Base-by-base conservation (phyloP, 1,140 invertebrate species). In the Rhynchophorus ferrugineus region DNA sequence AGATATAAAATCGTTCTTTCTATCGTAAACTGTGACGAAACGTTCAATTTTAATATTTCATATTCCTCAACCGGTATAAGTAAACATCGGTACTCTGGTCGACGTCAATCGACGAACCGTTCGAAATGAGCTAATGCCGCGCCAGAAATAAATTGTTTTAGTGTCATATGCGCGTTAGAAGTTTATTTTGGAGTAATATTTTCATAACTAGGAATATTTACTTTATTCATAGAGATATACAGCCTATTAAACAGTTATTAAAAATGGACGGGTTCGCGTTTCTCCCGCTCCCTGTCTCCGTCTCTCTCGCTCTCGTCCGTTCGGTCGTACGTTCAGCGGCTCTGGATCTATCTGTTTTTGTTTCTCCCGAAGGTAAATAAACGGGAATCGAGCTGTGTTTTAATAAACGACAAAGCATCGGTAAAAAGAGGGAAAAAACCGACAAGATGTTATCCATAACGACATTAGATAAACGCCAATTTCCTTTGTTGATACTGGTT, bases 141-240 rank as follows among this genome's bases (percentile, higher is more conserved):
- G 49, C 45, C 55, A 37, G 46, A 56, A 59, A 59, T 55, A 55
- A 52, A 56, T 59, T 11, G 57, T 59, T 59, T 59, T 56, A 52
- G 57, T 59, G 57, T 59, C 57, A 59, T 59, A 59, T 56, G 57
- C 41, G 49, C 38, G 38, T 21, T 53, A 33, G 36, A 52, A 56
- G 57, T 59, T 59, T 59, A 59, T 59, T 59, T 59, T 59, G 48
- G 42, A 56, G 56, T 57, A 47, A 56, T 56, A 59, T 53, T 56
- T 59, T 59, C 57, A 59, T 55, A 54, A 44, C 52, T 54, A 54
- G 38, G 52, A 54, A 54, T 54, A 55, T 55, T 55, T 55, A 55
- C 46, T 55, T 55, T 55, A 55, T 44, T 55, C 53, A 45, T 43
- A 55, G n/a, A n/a, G 53, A 55, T 44, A 49, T 55, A 55, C 53